Evolutionary conservation across 2,113 vertebrate genomes (phyloP), one percentile per base, ranked within the genome.

Genomic region (Alaudala cheleensis): DNA sequence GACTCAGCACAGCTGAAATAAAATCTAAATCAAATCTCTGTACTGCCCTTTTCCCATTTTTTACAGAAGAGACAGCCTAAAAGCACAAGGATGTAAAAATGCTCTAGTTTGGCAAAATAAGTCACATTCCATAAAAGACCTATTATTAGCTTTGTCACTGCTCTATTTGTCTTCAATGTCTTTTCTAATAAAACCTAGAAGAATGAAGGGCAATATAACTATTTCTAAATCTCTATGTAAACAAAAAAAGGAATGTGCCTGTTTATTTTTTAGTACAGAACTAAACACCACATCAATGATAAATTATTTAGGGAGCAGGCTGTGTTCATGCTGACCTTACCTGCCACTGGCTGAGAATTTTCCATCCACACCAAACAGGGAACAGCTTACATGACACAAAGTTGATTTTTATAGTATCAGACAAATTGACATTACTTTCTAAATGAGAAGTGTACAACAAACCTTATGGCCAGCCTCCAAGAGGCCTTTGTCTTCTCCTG

Each of bases 131-230:
- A 72, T 42, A 57, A 22, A 74, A 85, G 49, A 69, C 29, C 86
- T 93, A 81, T 93, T 93, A 87, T 90, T 92, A 95, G 81, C 54
- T 92, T 94, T 95, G 81, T 89, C 89, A 85, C 84, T 65, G 45
- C 72, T 95, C 84, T 61, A 81, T 95, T 94, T 97, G 70, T 84
- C 81, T 95, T 89, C 73, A 69, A 19, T 53, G 72, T 78, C 89
- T 96, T 91, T 87, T 67, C 78, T 80, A 77, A 93, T 64, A 92
- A 95, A 97, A 40, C 24, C 14, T 60, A 77, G 51, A 86, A 86
- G 49, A 92, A 91, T 64, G 61, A 92, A 96, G 86, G 80, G 34
- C 72, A 86, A 88, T 34, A 69, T 47, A 91, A 90, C 88, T 93
- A 82, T 80, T 93, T 76, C 57, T 93, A 82, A 79, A 69, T 80